Conservation (phyloP, 2,113 vertebrate species). For the Fregetta grallaria region DNA sequence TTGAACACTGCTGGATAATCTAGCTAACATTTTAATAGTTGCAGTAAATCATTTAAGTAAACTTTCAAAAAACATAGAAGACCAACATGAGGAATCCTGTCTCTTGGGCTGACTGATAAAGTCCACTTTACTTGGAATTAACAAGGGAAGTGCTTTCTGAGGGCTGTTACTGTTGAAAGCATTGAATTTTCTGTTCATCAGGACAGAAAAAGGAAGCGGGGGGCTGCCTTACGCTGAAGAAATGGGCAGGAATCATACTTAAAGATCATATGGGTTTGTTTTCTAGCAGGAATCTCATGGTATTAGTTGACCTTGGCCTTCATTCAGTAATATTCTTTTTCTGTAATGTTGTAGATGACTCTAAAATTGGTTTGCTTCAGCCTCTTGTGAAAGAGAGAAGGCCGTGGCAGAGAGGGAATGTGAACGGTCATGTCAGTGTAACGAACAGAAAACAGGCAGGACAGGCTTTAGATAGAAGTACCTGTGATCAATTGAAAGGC, state of each 20-base stretch:
- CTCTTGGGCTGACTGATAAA: not conserved
- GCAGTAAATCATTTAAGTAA: not conserved
- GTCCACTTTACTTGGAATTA: not conserved
- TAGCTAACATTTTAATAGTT: not conserved
- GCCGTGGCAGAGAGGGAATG: not conserved
- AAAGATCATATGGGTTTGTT: not conserved
- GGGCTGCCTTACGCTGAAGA: not conserved
- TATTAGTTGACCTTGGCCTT: not conserved
- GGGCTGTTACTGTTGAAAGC: not conserved
- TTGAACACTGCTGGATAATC: conserved; percentile 1
- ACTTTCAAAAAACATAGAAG: not conserved
- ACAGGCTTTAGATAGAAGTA: not conserved
- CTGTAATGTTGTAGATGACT: not conserved
- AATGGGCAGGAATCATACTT: not conserved
- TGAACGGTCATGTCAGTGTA: not conserved
- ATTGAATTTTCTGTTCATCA: not conserved
- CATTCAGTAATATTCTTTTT: not conserved
- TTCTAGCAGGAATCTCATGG: not conserved
- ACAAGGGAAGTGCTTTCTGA: not conserved
- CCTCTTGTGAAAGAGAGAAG: not conserved
- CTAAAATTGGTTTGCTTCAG: not conserved
- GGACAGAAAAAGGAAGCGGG: not conserved
- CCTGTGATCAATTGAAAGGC: not conserved
- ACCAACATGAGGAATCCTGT: not conserved
- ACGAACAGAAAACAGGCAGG: not conserved